Conservation (phyloP, 2,797 vertebrate species). For the Leptodactylus fallax region DNA sequence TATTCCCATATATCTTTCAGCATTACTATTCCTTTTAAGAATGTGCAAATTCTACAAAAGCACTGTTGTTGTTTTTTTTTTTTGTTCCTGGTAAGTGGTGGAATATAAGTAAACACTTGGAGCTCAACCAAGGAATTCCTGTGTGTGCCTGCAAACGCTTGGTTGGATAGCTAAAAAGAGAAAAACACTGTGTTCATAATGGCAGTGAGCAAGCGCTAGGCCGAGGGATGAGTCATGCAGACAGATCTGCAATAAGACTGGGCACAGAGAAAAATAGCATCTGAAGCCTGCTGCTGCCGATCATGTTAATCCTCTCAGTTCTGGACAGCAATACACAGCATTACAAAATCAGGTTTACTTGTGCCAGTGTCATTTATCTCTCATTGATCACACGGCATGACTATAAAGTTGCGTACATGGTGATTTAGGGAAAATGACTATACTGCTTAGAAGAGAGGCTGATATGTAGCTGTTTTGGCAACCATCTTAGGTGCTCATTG, state of each 20-base stretch:
- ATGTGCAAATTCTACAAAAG: constrained; percentile 42
- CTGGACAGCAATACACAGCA: constrained; percentile 17
- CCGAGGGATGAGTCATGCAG: constrained; percentile 55
- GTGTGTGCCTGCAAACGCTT: constrained; percentile 50
- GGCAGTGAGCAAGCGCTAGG: constrained; percentile 50
- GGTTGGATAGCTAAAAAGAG: constrained; percentile 45
- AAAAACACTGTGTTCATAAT: constrained; percentile 58
- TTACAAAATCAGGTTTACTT: constrained; percentile 26
- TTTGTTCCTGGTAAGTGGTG: constrained; percentile 47
- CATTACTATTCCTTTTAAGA: constrained; percentile 26
- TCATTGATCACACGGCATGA: constrained; percentile 6
- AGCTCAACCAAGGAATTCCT: constrained; percentile 59
- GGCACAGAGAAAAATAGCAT: constrained; percentile 56
- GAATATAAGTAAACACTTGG: constrained; percentile 59
- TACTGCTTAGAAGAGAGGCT: not conserved
- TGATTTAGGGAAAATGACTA: not conserved
- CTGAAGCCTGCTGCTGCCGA: constrained; percentile 50
- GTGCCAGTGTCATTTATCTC: constrained; percentile 35
- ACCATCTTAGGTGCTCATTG: not conserved
- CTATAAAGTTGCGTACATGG: not conserved
- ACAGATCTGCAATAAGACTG: constrained; percentile 46
- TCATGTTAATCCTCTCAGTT: constrained; percentile 52
- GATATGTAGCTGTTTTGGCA: not conserved
- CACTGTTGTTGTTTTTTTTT: constrained; percentile 14
- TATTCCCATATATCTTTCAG: not conserved